Base-by-base conservation (phyloP, 2,888 invertebrate species). In the Cheilosia vulpina region DNA sequence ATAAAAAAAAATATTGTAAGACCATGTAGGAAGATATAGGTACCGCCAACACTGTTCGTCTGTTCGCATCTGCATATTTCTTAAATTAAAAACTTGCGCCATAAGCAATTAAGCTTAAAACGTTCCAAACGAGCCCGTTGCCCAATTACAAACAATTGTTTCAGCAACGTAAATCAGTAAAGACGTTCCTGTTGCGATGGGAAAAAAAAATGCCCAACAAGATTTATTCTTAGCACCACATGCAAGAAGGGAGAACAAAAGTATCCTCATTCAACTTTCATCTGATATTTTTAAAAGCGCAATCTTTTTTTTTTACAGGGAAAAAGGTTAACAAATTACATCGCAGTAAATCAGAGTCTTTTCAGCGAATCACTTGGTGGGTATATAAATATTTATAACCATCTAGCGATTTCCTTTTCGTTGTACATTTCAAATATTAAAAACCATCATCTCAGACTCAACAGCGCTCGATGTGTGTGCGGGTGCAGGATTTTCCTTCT, bases 381-480 rank as follows among this genome's bases (percentile, higher is more conserved):
- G 50, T 27, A 50, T 65, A 72, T 79, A 72, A 79, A 79, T 79
- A 79, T 79, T 79, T 79, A 79, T 79, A 79, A 60, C 79, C 72
- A 66, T 66, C 43, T 38, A 66, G 79, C 65, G 72, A 79, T 65
- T 72, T 79, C 65, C 72, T 72, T 71, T 72, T 79, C 72, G 65
- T 47, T 72, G 72, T 72, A 69, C 31, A 31, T 69, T 72, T 79
- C 79, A 79, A 79, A 72, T 72, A 79, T 72, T 72, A 79, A 79
- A 78, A 79, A 72, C 79, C 79, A 79, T 79, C 79, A 79, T 66
- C 72, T 34, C 43, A 53, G 58, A 72, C 72, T 65, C 53, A 41
- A 15, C 62, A 41, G 34, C n/a, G 19, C n/a, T 38, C 19, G 24
- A 58, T 43, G 31, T 31, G 17, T 52, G 47, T 24, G n/a, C n/a